Evolutionary conservation across 2,888 invertebrate species (phyloP), one percentile per base, ranked within the genome.

Genomic region (Lumbricus terrestris): DNA sequence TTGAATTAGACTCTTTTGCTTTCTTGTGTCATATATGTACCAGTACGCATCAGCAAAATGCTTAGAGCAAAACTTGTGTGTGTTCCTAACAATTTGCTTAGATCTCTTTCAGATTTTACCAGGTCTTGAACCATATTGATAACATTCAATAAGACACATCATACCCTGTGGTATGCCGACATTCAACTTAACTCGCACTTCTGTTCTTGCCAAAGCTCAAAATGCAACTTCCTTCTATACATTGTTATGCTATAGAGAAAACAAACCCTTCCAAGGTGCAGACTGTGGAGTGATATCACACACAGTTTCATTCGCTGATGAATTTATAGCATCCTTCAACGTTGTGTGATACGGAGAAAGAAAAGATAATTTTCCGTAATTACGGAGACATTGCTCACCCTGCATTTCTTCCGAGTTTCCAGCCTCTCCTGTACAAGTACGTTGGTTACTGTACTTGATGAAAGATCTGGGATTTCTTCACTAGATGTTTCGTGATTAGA

Each of bases 401-500:
- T 69, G 69, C 69, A 69, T 69, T 69, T 69, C 69, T 69, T 69
- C n/a, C 13, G 29, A 69, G n/a, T n/a, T 11, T 69, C 69, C 29
- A 69, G 69, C 0, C 8, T n/a, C 69, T 29, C 11, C 69, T 69
- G 69, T n/a, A 69, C 69, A n/a, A n/a, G 11, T 11, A 69, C 8
- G 13, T n/a, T 69, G 69, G 69, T 16, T n/a, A 69, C n/a, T 3
- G 69, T 11, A 69, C n/a, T 69, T 69, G 69, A 69, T n/a, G n/a
- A 69, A n/a, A 69, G 69, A 69, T 69, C 69, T 69, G 69, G 69
- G 69, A 69, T 69, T 69, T 69, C 69, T 69, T 69, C 69, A n/a
- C n/a, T n/a, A 69, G 69, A 69, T 69, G 69, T 69, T 69, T 69
- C 29, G n/a, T 69, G 69, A 69, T 69, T 69, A 69, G 69, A 69